Evolutionary conservation across 2,797 vertebrate genomes (phyloP).

Genomic region (Tenualosa ilisha): DNA sequence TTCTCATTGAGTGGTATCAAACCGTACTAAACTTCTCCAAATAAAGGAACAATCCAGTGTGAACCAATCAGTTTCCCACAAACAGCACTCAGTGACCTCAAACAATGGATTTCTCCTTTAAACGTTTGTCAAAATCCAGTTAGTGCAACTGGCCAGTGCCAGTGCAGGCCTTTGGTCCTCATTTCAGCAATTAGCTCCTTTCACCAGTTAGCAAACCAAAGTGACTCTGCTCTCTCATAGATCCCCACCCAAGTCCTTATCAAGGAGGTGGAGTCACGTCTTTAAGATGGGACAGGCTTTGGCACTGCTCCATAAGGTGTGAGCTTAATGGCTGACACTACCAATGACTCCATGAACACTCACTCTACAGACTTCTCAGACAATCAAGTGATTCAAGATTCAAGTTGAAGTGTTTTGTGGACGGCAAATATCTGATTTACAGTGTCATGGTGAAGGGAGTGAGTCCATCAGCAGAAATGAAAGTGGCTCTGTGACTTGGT

Average conservation of each 20-base stretch:
- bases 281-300: neutral
- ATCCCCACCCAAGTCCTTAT: neutral
- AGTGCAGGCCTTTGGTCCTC: too few relatives aligned
- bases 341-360: neutral
- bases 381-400: neutral
- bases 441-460: too few relatives aligned
- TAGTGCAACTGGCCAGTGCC: too few relatives aligned
- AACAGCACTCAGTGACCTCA: too few relatives aligned
- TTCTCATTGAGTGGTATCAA: neutral
- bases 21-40: neutral
- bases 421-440: too few relatives aligned
- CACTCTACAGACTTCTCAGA: neutral
- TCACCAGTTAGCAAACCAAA: neutral
- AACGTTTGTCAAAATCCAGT: too few relatives aligned
- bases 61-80: too few relatives aligned
- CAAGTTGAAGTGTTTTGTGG: neutral
- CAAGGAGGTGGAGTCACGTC: neutral
- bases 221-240: neutral
- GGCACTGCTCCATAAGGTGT: neutral
- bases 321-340: neutral
- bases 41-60: too few relatives aligned
- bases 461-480: neutral
- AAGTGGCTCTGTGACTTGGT: neutral
- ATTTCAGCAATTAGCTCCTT: too few relatives aligned
- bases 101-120: too few relatives aligned